Evolutionary conservation across 1,140 invertebrate genomes (phyloP).

Genomic region (Teleogryllus occipitalis): DNA sequence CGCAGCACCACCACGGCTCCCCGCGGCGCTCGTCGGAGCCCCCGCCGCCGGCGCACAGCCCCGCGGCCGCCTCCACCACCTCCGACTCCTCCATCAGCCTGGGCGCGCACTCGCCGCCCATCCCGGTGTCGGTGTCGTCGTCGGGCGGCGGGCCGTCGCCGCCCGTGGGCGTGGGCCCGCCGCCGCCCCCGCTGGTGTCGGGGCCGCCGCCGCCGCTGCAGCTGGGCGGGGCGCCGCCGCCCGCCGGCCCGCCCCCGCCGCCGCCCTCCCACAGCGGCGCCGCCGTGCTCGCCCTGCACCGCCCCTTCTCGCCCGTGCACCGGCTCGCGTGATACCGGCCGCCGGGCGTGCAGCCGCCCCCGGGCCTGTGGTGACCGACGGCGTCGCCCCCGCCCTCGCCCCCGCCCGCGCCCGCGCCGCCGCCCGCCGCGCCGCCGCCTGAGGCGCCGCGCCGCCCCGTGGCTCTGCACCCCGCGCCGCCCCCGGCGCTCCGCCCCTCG

Average conservation of each 20-base stretch:
- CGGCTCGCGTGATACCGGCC: constrained; percentile 41
- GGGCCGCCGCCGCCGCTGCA: constrained; percentile 20
- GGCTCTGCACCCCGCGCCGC: not conserved
- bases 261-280: constrained; percentile 26
- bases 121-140: constrained; percentile 26
- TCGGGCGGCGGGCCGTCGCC: constrained; percentile 26
- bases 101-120: constrained; percentile 44
- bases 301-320: constrained; percentile 42
- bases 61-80: constrained; percentile 31
- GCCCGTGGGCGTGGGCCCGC: constrained; percentile 39
- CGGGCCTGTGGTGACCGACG: constrained; percentile 17
- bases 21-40: constrained; percentile 21
- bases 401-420: too few relatives aligned
- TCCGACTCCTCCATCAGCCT: constrained; percentile 44
- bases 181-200: constrained; percentile 40
- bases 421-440: too few relatives aligned
- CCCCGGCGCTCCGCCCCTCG: not conserved
- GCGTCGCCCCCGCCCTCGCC: too few relatives aligned
- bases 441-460: too few relatives aligned
- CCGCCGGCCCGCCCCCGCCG: constrained; percentile 11
- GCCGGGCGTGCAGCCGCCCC: constrained; percentile 23
- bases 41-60: constrained; percentile 27
- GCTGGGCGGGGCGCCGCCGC: constrained; percentile 22
- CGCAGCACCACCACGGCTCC: constrained; percentile 31
- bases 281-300: constrained; percentile 37